Percentiles rank a stretch among this genome's conserved stretches.
These are phyloP conservation scores for Lepidurus packardi DNA, from an alignment of 1,140 invertebrate species.

Conservation along the genomic window DNA sequence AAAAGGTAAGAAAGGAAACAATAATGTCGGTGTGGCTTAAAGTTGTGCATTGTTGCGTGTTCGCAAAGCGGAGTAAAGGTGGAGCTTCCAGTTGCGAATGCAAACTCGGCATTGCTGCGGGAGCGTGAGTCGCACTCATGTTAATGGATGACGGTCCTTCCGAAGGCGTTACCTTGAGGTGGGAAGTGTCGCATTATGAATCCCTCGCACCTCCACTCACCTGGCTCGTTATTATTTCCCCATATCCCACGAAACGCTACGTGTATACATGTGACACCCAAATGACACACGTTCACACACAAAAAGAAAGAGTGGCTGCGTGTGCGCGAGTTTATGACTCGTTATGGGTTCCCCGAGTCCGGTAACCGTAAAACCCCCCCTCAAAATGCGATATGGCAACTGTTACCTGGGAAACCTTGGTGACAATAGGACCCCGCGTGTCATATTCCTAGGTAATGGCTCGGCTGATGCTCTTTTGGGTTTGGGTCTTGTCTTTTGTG, in stretches of 20 bases:
- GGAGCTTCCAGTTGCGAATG: slow-evolving; percentile 8
- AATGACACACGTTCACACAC: not conserved
- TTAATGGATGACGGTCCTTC: slow-evolving; percentile 1
- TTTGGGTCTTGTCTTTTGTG: slow-evolving; percentile 9
- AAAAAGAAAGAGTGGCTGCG: not conserved
- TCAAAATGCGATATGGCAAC: slow-evolving; percentile 11
- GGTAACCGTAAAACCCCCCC: not conserved
- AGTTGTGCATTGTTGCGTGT: not conserved
- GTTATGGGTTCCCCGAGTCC: not conserved
- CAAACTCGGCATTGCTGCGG: not conserved
- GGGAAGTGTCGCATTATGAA: slow-evolving; percentile 11
- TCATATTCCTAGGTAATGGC: not conserved
- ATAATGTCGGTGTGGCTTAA: not conserved
- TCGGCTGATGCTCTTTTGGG: slow-evolving; percentile 8
- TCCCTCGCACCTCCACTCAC: slow-evolving; percentile 12
- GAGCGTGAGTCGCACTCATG: slow-evolving; percentile 2
- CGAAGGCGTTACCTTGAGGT: slow-evolving; percentile 17
- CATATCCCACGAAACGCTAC: not conserved
- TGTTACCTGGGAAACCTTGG: slow-evolving; percentile 9
- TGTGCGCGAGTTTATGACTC: slow-evolving; percentile 18
- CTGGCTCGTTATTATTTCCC: slow-evolving; percentile 9
- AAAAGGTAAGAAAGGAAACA: not conserved
- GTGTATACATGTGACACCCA: not conserved
- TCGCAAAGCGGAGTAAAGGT: not conserved
- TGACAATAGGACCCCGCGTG: slow-evolving; percentile 16